Base-by-base conservation (phyloP, 2,888 invertebrate genomes). In the Eudasyphora cyanicolor region DNA sequence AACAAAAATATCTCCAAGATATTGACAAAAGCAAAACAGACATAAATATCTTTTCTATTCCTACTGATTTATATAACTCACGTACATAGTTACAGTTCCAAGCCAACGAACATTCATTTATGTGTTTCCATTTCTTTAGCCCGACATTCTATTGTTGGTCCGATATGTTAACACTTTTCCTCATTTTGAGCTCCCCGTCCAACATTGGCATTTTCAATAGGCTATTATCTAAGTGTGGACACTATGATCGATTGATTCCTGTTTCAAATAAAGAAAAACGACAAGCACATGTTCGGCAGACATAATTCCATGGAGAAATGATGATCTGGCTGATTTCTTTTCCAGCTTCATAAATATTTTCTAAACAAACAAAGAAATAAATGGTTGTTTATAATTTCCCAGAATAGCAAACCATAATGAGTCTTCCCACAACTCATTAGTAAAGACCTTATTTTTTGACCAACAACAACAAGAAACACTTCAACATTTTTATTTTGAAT, bases 1-100 rank as follows among this genome's bases (percentile, higher is more conserved):
- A 32, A 62, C 29, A 62, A 62, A 35, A 35, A 35, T 38, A 38
- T 17, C n/a, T 14, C 12, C n/a, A n/a, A n/a, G 27, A 60, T 29
- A 64, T 35, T 19, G 42, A 67, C n/a, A n/a, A n/a, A n/a, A n/a
- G n/a, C n/a, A n/a, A 21, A 64, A 64, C 6, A 64, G 35, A 64
- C 38, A 67, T 21, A 38, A 6, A 35, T 21, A 60, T 57, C 24
- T n/a, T 42, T 67, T 21, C 38, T 42, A 32, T 57, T 57, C 1
- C 27, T 12, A 7, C 27, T 64, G 67, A 67, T 67, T 67, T 67
- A 67, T 67, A 42, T 67, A 67, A 67, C 67, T 14, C 67, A 67
- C 42, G 67, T 60, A 4, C 54, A 21, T 62, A 32, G 17, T 60
- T 2, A 4, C 62, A 24, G 12, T 51, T 19, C 8, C 3, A 4